Evolutionary conservation across 2,797 vertebrate species (phyloP).

Genomic region (Petrocephalus sullivani): DNA sequence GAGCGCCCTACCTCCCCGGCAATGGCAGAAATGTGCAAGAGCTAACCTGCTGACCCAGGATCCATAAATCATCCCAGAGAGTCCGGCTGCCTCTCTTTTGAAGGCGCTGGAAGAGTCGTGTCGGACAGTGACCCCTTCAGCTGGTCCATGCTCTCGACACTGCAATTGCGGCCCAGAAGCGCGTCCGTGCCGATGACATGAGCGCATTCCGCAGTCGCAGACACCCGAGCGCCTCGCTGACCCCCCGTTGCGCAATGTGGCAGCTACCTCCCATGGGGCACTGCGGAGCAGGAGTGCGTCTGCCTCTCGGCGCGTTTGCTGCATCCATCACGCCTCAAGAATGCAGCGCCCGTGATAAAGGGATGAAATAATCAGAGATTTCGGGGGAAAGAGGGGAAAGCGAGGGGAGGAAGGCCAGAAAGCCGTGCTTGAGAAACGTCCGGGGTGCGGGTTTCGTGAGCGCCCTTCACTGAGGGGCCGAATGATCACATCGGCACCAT

Average conservation of each 20-base stretch:
- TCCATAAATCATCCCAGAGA: constrained; percentile 19
- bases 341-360: constrained; percentile 18
- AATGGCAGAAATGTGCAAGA: constrained; percentile 17
- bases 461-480: background rate
- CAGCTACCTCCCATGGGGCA: background rate
- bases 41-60: constrained; percentile 25
- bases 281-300: background rate
- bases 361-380: background rate
- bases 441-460: background rate
- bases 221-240: constrained; percentile 8
- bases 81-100: background rate
- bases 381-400: background rate
- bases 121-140: background rate
- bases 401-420: background rate
- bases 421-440: background rate
- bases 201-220: constrained; percentile 1
- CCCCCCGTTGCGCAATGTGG: background rate
- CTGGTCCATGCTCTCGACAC: background rate
- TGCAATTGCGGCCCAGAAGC: background rate
- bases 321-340: constrained; percentile 21
- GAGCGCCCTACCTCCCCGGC: constrained; percentile 10
- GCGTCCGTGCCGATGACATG: background rate
- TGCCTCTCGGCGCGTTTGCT: constrained; percentile 4
- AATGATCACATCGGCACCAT: background rate
- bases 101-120: background rate